Evolutionary conservation across 35 echinoderm and acorn worm genomes (phyloP).

Genomic region (Hemicentrotus pulcherrimus): DNA sequence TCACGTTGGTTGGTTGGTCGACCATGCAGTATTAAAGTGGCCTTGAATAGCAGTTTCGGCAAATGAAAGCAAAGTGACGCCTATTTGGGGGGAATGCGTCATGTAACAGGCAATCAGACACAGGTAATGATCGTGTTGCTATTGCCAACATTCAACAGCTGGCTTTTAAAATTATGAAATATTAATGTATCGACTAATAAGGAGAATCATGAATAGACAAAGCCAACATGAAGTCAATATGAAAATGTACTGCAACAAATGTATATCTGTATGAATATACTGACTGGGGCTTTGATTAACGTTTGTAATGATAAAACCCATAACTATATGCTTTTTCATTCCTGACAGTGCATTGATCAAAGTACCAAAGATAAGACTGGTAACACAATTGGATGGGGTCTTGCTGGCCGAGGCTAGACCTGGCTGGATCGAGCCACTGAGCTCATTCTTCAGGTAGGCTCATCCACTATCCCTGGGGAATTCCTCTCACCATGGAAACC

Average conservation of each 20-base stretch:
- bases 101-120: not conserved
- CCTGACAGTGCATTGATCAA: too few species aligned
- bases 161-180: too few species aligned
- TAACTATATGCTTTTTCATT: too few species aligned
- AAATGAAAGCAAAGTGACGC: not conserved
- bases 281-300: too few species aligned
- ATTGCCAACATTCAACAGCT: not conserved
- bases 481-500: conserved; percentile 52
- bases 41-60: not conserved
- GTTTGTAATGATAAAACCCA: too few species aligned
- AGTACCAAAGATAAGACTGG: not conserved
- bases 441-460: conserved; percentile 30
- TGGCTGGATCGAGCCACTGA: not conserved
- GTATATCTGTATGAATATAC: too few species aligned
- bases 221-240: too few species aligned
- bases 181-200: too few species aligned
- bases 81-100: not conserved
- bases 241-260: too few species aligned
- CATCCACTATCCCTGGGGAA: not conserved
- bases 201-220: too few species aligned
- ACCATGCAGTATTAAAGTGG: not conserved
- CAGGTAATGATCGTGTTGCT: not conserved
- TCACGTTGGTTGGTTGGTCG: not conserved
- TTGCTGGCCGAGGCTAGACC: not conserved
- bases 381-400: not conserved